Evolutionary conservation across 2,113 vertebrate species (phyloP), one percentile per base, ranked within the genome.

Genomic region (Tricholaema leucomelas): DNA sequence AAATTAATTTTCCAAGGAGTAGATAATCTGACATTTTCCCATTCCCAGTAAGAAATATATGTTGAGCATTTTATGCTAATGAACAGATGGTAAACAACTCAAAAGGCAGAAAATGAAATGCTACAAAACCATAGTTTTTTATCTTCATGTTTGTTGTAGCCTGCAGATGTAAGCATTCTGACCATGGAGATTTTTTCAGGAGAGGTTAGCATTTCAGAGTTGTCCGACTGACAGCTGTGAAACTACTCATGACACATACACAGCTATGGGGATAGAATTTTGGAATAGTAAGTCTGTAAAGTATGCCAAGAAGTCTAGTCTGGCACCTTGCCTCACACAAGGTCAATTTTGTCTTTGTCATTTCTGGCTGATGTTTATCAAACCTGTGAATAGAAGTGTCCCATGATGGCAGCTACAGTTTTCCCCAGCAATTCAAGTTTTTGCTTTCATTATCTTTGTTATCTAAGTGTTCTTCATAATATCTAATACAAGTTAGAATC

Each of bases 181-280:
- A 70, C 90, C 25, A 10, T 17, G 28, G 50, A 91, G 79, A 77
- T 46, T 9, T 35, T 83, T 90, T 76, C 82, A 52, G 19, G 55
- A 28, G 60, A 63, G 76, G 50, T 88, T 59, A 70, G 9, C 15
- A 36, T 88, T 88, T 66, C 63, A 77, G 76, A 88, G 65, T 66
- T 66, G 64, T 90, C 52, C 79, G 46, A 74, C 14, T 88, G 76
- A 85, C 85, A 91, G 69, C 59, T 88, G 85, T 44, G 40, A 87
- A 87, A 80, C 44, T 59, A 4, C 67, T 85, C n/a, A 13, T 24
- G 75, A 28, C 40, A 76, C 13, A 80, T 80, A 54, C 31, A 63
- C 24, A 85, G 36, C 82, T 83, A 77, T 0, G 0, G 31, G 36
- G 69, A 66, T 9, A 63, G 28, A 93, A 40, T 52, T 31, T 23